Evolutionary conservation across 2,797 vertebrate genomes (phyloP).

Genomic region (Onychomys torridus): DNA sequence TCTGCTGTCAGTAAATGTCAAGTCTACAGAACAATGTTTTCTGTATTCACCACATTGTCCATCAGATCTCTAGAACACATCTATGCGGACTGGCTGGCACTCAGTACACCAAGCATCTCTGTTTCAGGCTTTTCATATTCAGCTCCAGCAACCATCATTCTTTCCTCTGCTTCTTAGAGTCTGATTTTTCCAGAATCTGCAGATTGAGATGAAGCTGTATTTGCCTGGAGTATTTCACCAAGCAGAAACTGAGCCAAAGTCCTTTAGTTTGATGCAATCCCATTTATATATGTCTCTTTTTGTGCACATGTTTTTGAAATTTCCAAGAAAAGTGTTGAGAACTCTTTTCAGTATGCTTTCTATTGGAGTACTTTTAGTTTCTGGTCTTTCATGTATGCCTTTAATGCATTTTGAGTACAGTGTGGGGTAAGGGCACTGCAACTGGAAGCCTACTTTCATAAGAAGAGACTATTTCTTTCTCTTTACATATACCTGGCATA

Average conservation of each 20-base stretch:
- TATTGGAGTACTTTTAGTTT: neutral
- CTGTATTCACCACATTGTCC: neutral
- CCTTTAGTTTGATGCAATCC: neutral
- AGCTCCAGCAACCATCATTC: neutral
- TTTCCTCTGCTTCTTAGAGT: neutral
- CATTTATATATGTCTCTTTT: neutral
- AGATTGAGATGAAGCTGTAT: neutral
- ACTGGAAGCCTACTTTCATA: neutral
- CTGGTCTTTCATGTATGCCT: neutral
- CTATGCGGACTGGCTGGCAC: too few species aligned
- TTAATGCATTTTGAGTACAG: neutral
- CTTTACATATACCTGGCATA: neutral
- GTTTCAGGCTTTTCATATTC: neutral
- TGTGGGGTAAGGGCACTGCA: neutral
- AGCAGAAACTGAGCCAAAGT: neutral
- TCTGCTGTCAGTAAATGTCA: neutral
- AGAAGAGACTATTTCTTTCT: neutral
- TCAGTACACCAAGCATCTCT: too few species aligned
- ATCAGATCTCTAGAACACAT: neutral
- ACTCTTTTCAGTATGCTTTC: neutral
- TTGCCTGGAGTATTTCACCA: neutral
- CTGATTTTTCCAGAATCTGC: neutral
- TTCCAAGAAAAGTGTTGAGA: neutral
- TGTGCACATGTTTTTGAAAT: neutral
- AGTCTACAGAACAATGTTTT: neutral